Percentiles rank a stretch among this genome's conserved stretches.
phyloP scores from a whole-genome alignment of 2,113 vertebrate genomes.

The Desmodus rotundus region DNA sequence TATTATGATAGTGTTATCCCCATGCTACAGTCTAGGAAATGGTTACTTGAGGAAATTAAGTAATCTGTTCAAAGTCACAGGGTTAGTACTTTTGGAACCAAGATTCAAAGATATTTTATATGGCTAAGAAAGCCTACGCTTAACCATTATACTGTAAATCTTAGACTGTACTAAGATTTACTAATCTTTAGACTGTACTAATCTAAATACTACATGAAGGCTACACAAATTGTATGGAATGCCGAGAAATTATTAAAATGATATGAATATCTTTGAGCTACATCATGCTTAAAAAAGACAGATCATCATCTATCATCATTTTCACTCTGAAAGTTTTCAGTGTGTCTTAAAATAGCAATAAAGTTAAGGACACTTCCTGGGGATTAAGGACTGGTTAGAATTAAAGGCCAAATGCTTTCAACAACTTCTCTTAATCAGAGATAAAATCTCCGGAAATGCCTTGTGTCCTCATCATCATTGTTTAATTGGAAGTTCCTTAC shows the following conservation, averaged over 20 bases:
- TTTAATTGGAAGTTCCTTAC: constrained; percentile 55
- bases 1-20: neutral
- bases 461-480: constrained; percentile 44
- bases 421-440: constrained; percentile 65
- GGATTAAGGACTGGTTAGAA: constrained; percentile 50
- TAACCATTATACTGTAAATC: neutral
- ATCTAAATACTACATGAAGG: constrained; percentile 37
- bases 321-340: neutral
- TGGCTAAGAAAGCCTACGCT: neutral
- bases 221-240: constrained; percentile 39
- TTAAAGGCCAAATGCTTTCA: constrained; percentile 66
- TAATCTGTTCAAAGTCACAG: neutral
- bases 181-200: too few relatives aligned
- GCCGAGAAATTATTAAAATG: constrained; percentile 26
- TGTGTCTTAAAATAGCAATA: constrained; percentile 55
- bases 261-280: neutral
- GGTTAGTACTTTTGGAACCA: neutral
- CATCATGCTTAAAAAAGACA: constrained; percentile 1
- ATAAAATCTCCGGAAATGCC: constrained; percentile 74
- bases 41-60: neutral
- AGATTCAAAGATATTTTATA: neutral
- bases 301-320: neutral
- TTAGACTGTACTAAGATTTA: too few relatives aligned
- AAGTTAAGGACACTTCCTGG: constrained; percentile 61
- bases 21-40: neutral